A percentile compares a stretch with the other conserved stretches of the same genome.
These are phyloP conservation scores for Tetranychus piercei DNA, from an alignment of 2,888 invertebrate species.

Conservation along the genomic window DNA sequence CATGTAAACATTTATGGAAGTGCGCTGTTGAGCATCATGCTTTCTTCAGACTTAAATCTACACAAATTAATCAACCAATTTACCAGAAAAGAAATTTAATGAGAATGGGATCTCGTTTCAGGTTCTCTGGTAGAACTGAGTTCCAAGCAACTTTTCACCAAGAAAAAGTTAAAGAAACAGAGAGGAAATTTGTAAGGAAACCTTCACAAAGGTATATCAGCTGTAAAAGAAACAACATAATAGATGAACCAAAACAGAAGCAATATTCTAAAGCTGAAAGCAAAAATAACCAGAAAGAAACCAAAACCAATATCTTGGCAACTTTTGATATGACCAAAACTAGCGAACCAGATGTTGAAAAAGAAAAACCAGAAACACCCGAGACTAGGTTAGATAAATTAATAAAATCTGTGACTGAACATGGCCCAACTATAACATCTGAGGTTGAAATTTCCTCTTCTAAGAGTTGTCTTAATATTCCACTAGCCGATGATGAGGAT, in stretches of 20 bases:
- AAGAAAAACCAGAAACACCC: background rate
- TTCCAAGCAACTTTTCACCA: constrained; percentile 68
- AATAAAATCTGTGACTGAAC: constrained; percentile 3
- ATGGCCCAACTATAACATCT: background rate
- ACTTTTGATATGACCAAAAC: constrained; percentile 1
- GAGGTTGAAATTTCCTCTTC: background rate
- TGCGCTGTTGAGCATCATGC: constrained; percentile 99
- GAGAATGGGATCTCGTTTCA: constrained; percentile 92
- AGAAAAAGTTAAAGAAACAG: constrained; percentile 70
- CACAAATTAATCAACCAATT: constrained; percentile 44
- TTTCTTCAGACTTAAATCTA: constrained; percentile 68
- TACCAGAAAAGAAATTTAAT: constrained; percentile 89
- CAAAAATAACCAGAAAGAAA: background rate
- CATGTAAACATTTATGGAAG: constrained; percentile 99
- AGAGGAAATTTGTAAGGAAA: constrained; percentile 56
- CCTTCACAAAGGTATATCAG: constrained; percentile 91
- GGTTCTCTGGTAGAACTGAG: constrained; percentile 77
- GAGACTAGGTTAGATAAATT: background rate
- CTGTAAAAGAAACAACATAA: constrained; percentile 33
- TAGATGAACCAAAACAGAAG: background rate
- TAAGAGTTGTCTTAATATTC: constrained; percentile 17
- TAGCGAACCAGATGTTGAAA: background rate
- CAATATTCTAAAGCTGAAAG: background rate
- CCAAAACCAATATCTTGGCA: background rate
- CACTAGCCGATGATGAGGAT: constrained; percentile 21